Percentiles rank a stretch among this genome's conserved stretches.
These are phyloP conservation scores for Diloba caeruleocephala DNA, from an alignment of 2,888 invertebrate genomes.

Conservation along the genomic window DNA sequence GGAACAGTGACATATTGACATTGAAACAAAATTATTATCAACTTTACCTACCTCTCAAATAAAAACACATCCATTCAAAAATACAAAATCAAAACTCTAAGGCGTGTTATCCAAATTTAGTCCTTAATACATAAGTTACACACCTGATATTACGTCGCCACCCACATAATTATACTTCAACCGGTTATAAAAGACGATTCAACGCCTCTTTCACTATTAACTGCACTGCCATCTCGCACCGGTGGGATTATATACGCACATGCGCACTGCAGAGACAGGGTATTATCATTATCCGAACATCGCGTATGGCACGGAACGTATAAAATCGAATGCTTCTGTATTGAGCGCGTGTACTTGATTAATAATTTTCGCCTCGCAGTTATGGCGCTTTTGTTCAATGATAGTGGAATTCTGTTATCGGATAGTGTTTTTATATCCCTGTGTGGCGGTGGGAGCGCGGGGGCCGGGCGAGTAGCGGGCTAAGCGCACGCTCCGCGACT, in stretches of 20 bases:
- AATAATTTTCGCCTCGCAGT: conserved; percentile 5
- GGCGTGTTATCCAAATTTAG: conserved; percentile 42
- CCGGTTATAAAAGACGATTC: conserved; percentile 43
- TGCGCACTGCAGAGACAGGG: conserved; percentile 60
- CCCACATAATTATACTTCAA: conserved; percentile 48
- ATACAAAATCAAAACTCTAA: conserved; percentile 25
- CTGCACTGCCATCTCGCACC: conserved; percentile 42
- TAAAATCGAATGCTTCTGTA: conserved; percentile 21
- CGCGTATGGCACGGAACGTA: conserved; percentile 17
- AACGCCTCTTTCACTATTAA: conserved; percentile 42
- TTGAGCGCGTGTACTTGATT: conserved; percentile 16
- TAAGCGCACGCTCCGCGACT: conserved; percentile 66
- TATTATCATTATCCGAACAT: conserved; percentile 35
- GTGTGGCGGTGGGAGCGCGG: conserved; percentile 20
- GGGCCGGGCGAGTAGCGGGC: conserved; percentile 47
- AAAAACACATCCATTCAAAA: conserved; percentile 15
- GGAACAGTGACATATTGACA: conserved; percentile 4
- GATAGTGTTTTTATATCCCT: conserved; percentile 2
- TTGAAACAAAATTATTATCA: conserved; percentile 3
- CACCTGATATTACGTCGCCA: conserved; percentile 61
- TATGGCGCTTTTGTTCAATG: conserved; percentile 17
- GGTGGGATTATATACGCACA: conserved; percentile 60
- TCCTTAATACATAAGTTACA: conserved; percentile 49
- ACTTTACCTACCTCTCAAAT: neutral
- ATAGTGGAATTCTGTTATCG: conserved; percentile 9